Conservation (phyloP, 1,140 invertebrate genomes). For the Euura saliciscinereae region DNA sequence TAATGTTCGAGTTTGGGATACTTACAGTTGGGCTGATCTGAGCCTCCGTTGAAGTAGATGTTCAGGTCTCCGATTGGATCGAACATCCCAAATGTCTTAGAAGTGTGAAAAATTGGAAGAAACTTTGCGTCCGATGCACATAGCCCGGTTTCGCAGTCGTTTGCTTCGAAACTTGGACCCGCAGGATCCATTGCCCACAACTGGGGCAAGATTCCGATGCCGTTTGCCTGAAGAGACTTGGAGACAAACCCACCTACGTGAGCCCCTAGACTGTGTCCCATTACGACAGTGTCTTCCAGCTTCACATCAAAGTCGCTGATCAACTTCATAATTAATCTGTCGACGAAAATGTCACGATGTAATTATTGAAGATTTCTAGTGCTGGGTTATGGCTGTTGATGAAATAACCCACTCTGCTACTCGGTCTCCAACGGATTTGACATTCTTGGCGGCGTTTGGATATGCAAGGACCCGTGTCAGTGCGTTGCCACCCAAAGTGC, state of each 20-base stretch:
- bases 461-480: neutral
- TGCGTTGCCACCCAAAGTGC: neutral
- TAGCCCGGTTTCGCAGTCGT: neutral
- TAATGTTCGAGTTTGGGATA: neutral
- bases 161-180: neutral
- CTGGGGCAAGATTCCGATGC: neutral
- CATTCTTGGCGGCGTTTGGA: neutral
- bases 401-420: too few species aligned
- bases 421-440: neutral
- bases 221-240: neutral
- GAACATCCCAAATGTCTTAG: neutral
- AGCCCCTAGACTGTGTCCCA: constrained; percentile 30
- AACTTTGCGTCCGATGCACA: constrained; percentile 1
- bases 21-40: constrained; percentile 19
- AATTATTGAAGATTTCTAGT: neutral
- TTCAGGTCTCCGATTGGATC: neutral
- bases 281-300: neutral
- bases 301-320: neutral
- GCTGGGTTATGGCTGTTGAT: neutral
- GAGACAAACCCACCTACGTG: constrained; percentile 21
- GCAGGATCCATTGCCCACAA: constrained; percentile 22
- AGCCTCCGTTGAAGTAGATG: constrained; percentile 8
- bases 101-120: constrained; percentile 16
- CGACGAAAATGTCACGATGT: neutral
- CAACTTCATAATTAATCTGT: constrained; percentile 5